Conservation (phyloP, 1,140 invertebrate genomes). For the Aphelenchoides avenae region DNA sequence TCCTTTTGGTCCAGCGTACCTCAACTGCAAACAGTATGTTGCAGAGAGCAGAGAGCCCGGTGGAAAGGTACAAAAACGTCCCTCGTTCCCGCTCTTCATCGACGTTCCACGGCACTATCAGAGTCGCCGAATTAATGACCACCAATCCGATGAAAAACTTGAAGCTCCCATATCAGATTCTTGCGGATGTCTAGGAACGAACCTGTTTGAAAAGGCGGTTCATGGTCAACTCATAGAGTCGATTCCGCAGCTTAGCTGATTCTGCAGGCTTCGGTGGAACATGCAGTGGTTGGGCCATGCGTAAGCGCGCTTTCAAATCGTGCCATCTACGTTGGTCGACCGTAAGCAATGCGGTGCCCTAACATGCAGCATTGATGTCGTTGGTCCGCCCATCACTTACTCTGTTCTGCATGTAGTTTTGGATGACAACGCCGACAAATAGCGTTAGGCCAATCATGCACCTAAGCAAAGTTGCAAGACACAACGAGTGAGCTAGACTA, state of each 20-base stretch:
- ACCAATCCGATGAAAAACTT: constrained; percentile 30
- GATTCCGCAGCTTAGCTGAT: constrained; percentile 71
- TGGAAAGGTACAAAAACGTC: constrained; percentile 65
- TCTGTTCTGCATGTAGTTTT: constrained; percentile 99
- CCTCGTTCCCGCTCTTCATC: constrained; percentile 62
- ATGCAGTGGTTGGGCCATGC: constrained; percentile 97
- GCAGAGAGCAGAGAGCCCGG: constrained; percentile 78
- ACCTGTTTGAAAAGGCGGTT: constrained; percentile 85
- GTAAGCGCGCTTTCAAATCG: constrained; percentile 94
- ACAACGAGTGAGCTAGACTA: no score
- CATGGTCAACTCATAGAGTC: constrained; percentile 96
- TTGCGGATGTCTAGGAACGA: constrained; percentile 11
- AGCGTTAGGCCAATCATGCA: constrained; percentile 98
- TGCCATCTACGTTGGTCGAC: constrained; percentile 99
- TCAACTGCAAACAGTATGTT: constrained; percentile 66
- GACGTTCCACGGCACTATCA: constrained; percentile 63
- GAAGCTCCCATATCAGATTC: background rate
- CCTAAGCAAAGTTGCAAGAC: no score
- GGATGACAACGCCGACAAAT: constrained; percentile 94
- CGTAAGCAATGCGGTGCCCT: constrained; percentile 93
- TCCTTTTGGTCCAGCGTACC: constrained; percentile 51
- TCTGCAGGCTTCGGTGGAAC: constrained; percentile 80
- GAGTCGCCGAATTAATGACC: constrained; percentile 53
- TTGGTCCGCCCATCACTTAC: constrained; percentile 46
- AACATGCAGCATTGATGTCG: background rate